A percentile compares a stretch with the other conserved stretches of the same genome.
phyloP scores from a whole-genome alignment of 2,888 invertebrate genomes.

The Cantharis lateralis region DNA sequence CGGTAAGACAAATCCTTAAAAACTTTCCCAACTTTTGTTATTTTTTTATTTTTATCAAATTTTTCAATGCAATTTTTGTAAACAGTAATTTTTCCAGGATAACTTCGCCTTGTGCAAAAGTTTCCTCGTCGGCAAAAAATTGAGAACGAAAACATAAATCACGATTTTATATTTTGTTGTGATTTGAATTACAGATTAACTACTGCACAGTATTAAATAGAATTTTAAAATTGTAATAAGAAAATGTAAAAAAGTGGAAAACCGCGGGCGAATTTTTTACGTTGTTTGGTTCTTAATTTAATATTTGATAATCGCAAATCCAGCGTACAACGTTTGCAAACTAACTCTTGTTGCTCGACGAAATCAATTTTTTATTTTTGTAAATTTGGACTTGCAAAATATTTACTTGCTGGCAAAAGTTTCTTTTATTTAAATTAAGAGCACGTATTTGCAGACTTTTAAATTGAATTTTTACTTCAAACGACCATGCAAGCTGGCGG shows the following conservation, averaged over 20 bases:
- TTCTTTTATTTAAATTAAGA: slow-evolving; percentile 1
- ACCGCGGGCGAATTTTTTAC: background rate
- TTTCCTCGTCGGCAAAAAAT: background rate
- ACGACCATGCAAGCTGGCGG: background rate
- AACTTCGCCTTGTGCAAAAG: background rate
- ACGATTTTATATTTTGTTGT: background rate
- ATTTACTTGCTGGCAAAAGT: background rate
- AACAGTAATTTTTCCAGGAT: background rate
- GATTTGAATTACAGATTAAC: slow-evolving; percentile 1
- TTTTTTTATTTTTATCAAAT: background rate
- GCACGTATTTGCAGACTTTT: slow-evolving; percentile 7
- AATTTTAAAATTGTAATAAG: background rate
- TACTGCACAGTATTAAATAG: background rate
- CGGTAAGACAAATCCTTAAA: background rate
- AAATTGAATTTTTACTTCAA: slow-evolving; percentile 8
- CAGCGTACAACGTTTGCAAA: background rate
- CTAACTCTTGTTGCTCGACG: background rate
- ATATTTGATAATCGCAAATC: background rate
- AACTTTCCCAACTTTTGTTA: background rate
- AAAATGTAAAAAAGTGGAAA: background rate
- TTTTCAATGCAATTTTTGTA: background rate
- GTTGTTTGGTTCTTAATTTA: background rate
- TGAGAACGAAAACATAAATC: background rate
- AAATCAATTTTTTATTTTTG: background rate
- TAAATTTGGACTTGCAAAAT: background rate